phyloP scores from a whole-genome alignment of 1,140 invertebrate species.

The Phymorhynchus buccinoides region DNA sequence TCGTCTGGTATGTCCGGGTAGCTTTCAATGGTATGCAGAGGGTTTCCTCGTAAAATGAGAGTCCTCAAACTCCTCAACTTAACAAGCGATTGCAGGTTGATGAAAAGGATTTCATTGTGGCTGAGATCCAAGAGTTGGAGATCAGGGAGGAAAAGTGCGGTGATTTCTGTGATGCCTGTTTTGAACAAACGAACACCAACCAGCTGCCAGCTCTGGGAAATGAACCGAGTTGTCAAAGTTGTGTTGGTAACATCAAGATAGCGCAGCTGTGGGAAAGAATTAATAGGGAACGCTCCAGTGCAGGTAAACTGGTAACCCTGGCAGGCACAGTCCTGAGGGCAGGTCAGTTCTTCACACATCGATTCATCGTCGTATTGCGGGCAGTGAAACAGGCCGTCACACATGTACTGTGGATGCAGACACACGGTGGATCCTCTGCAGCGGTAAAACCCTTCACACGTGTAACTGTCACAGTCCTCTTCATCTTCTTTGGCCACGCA shows the following conservation, averaged over 20 bases:
- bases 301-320: background rate
- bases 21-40: background rate
- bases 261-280: background rate
- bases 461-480: conserved; percentile 19
- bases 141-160: background rate
- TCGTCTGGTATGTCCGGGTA: background rate
- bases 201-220: background rate
- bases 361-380: conserved; percentile 36
- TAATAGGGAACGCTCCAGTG: background rate
- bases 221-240: background rate
- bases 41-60: background rate
- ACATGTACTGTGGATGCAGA: conserved; percentile 5
- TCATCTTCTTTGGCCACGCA: conserved; percentile 21
- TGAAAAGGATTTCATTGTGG: background rate
- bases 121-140: conserved; percentile 5
- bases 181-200: background rate
- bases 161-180: background rate
- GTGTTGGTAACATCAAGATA: conserved; percentile 1
- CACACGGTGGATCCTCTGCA: conserved; percentile 18
- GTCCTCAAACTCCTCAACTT: background rate
- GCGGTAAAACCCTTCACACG: conserved; percentile 15
- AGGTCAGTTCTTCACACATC: conserved; percentile 58
- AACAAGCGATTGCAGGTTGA: background rate
- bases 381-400: conserved; percentile 24
- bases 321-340: conserved; percentile 59